A percentile compares a stretch with the other conserved stretches of the same genome.
Evolutionary conservation across 2,797 vertebrate species (phyloP).

Genomic region (Lacerta viridis): DNA sequence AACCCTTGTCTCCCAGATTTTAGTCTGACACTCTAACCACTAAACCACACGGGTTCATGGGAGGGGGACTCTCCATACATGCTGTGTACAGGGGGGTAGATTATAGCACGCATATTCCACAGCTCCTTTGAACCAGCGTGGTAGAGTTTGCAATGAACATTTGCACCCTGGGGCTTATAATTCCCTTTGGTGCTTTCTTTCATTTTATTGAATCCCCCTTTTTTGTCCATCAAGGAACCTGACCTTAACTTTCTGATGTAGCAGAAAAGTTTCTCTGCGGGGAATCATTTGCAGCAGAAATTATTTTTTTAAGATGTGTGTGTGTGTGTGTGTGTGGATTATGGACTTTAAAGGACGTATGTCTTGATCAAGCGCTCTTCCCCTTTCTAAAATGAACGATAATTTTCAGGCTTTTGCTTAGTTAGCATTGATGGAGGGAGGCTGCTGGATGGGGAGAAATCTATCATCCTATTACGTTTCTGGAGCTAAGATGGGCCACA

Average conservation of each 20-base stretch:
- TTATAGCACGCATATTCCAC: too few species aligned
- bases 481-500: not conserved
- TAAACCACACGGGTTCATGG: too few species aligned
- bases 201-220: not conserved
- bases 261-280: slow-evolving; percentile 19
- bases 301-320: slow-evolving; percentile 2
- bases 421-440: not conserved
- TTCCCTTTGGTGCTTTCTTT: not conserved
- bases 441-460: not conserved
- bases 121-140: too few species aligned
- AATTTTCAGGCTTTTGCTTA: slow-evolving; percentile 41
- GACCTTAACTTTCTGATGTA: slow-evolving; percentile 13
- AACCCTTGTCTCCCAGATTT: too few species aligned
- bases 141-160: rapidly evolving
- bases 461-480: slow-evolving; percentile 1
- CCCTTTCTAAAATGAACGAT: slow-evolving; percentile 9
- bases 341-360: rapidly evolving
- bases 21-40: too few species aligned
- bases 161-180: not conserved
- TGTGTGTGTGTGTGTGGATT: not conserved
- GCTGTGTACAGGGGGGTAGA: too few species aligned
- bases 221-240: slow-evolving; percentile 18
- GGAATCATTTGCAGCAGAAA: slow-evolving; percentile 26
- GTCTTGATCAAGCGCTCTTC: slow-evolving; percentile 42
- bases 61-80: too few species aligned